These are phyloP conservation scores for Anthrax anthrax DNA, from an alignment of 2,888 invertebrate species.

Conservation along the genomic window DNA sequence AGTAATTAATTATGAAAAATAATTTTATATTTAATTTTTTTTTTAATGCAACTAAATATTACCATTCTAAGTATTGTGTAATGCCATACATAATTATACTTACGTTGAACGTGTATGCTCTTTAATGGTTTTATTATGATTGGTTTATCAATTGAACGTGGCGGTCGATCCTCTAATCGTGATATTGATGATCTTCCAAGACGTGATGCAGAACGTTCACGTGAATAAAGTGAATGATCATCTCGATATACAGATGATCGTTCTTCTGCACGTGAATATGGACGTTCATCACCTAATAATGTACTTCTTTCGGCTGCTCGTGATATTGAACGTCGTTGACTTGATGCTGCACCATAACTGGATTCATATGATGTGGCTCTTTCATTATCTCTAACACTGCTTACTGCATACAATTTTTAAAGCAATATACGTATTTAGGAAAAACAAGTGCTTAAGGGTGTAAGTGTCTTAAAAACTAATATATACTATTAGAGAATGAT, in stretches of 20 bases:
- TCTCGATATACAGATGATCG: slow-evolving; percentile 11
- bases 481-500: not conserved
- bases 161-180: slow-evolving; percentile 14
- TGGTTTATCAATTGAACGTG: slow-evolving; percentile 44
- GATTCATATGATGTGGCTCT: slow-evolving; percentile 24
- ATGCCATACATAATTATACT: no score
- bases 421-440: not conserved
- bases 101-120: slow-evolving; percentile 66
- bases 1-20: no score
- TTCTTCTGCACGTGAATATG: slow-evolving; percentile 14
- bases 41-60: no score
- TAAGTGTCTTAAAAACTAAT: not conserved
- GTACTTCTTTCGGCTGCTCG: not conserved
- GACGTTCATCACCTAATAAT: slow-evolving; percentile 11
- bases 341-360: slow-evolving; percentile 14
- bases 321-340: slow-evolving; percentile 19
- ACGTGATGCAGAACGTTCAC: slow-evolving; percentile 3
- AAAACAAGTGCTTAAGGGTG: slow-evolving; percentile 1
- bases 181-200: slow-evolving; percentile 1
- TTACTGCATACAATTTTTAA: slow-evolving; percentile 13
- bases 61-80: not conserved
- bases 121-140: slow-evolving; percentile 58
- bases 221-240: slow-evolving; percentile 6
- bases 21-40: no score
- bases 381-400: slow-evolving; percentile 21